Conservation (phyloP, 2,797 vertebrate genomes). For the Mormyrops boulengeri region DNA sequence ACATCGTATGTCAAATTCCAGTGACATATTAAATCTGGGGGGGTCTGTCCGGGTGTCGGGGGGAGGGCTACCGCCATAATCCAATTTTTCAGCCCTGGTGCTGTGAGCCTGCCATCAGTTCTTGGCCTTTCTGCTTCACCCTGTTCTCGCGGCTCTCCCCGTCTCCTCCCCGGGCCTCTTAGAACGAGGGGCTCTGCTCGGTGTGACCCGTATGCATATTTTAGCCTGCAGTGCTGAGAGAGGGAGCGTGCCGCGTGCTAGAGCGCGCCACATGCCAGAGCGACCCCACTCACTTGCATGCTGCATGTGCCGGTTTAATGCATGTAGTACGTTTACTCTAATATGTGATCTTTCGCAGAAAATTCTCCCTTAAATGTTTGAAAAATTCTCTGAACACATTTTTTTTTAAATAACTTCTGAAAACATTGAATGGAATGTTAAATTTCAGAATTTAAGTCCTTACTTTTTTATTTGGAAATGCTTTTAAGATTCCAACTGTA, state of each 20-base stretch:
- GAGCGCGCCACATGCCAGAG: neutral
- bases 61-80: constrained; percentile 49
- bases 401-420: neutral
- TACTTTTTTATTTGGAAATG: neutral
- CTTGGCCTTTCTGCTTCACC: constrained; percentile 18
- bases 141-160: constrained; percentile 15
- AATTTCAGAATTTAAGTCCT: neutral
- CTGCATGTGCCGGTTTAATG: neutral
- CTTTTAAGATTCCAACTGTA: neutral
- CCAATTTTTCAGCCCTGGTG: constrained; percentile 50
- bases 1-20: constrained; percentile 64
- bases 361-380: neutral
- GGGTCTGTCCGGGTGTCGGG: constrained; percentile 40
- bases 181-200: neutral
- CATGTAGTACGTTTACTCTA: neutral
- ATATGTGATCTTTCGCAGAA: neutral
- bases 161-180: neutral
- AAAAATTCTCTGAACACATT: neutral
- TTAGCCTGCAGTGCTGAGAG: neutral
- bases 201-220: neutral
- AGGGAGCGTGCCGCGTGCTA: neutral
- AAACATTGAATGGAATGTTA: neutral
- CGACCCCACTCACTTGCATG: neutral
- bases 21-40: constrained; percentile 64
- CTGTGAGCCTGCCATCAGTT: constrained; percentile 28